These are phyloP conservation scores for Argyresthia goedartella DNA, from an alignment of 2,888 invertebrate genomes.

Conservation along the genomic window DNA sequence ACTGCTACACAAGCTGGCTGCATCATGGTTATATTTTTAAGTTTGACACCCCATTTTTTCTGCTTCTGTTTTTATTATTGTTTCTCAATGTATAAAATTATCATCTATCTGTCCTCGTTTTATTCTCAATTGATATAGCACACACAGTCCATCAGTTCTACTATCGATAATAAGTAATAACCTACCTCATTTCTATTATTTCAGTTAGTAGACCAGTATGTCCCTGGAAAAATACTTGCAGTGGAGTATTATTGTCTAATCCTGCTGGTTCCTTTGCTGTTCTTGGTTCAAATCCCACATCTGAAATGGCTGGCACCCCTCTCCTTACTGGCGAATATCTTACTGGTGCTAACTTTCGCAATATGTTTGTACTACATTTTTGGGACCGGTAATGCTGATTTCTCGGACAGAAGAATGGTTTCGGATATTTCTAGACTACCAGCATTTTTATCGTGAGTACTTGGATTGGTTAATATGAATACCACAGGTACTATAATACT, in stretches of 20 bases:
- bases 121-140: too few species aligned
- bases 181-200: constrained; percentile 17
- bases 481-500: too few species aligned
- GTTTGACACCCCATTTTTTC: too few species aligned
- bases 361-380: constrained; percentile 90
- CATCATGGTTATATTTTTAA: too few species aligned
- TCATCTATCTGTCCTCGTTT: too few species aligned
- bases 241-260: constrained; percentile 59
- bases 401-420: constrained; percentile 62
- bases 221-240: constrained; percentile 31
- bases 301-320: constrained; percentile 90
- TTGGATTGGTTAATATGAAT: too few species aligned
- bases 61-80: too few species aligned
- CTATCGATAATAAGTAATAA: too few species aligned
- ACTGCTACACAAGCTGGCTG: too few species aligned
- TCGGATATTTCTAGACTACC: constrained; percentile 77
- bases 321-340: constrained; percentile 88
- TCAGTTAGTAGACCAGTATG: constrained; percentile 51
- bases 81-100: too few species aligned
- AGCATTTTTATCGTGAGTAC: constrained; percentile 80
- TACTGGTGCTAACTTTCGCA: constrained; percentile 82
- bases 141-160: too few species aligned
- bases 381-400: constrained; percentile 52
- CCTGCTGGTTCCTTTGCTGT: constrained; percentile 39
- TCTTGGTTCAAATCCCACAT: constrained; percentile 73